A percentile compares a stretch with the other conserved stretches of the same genome.
Evolutionary conservation across 2,888 invertebrate genomes (phyloP).

Genomic region (Bombylius discolor): DNA sequence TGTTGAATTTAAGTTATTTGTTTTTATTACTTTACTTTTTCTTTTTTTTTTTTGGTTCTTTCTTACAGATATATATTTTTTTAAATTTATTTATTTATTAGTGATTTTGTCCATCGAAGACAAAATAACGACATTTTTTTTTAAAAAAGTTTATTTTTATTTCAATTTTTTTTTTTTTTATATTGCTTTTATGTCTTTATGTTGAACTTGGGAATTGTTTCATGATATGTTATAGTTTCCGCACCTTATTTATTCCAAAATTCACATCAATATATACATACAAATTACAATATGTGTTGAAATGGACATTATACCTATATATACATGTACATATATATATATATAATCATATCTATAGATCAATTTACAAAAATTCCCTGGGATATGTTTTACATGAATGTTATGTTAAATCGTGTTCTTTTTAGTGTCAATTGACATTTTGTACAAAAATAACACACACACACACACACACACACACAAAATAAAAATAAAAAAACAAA

Average conservation of each 20-base stretch:
- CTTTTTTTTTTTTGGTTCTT: slow-evolving; percentile 4
- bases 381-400: background rate
- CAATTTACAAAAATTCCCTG: slow-evolving; percentile 2
- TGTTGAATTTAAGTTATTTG: slow-evolving; percentile 8
- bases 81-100: too few species aligned
- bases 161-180: background rate
- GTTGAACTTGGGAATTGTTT: background rate
- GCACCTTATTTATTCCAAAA: background rate
- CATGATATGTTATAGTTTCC: background rate
- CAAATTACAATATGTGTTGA: too few species aligned
- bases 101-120: too few species aligned
- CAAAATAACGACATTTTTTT: too few species aligned
- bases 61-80: background rate
- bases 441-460: too few species aligned
- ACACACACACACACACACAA: too few species aligned
- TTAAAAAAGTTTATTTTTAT: too few species aligned
- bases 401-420: slow-evolving; percentile 5
- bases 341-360: slow-evolving; percentile 8
- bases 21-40: slow-evolving; percentile 3
- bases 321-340: background rate
- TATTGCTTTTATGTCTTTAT: background rate
- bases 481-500: too few species aligned
- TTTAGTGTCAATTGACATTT: too few species aligned
- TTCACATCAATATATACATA: too few species aligned
- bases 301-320: background rate